A percentile compares a stretch with the other conserved stretches of the same genome.
Evolutionary conservation across 2,888 invertebrate species (phyloP).

Genomic region (Eupithecia insigniata): DNA sequence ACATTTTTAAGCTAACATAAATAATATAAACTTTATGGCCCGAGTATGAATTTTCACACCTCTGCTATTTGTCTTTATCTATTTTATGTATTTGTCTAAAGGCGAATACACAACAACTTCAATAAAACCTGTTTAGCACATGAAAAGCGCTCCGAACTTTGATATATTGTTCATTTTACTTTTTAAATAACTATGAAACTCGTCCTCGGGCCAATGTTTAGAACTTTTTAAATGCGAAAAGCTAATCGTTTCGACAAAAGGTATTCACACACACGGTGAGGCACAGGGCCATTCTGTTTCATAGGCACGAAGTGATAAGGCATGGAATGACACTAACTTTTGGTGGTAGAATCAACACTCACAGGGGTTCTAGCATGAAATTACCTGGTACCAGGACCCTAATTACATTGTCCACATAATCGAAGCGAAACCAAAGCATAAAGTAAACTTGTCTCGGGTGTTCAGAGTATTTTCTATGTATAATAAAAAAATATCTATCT

Average conservation of each 20-base stretch:
- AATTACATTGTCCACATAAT: neutral
- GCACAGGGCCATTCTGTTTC: neutral
- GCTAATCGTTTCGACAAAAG: neutral
- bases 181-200: neutral
- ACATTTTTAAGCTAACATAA: slow-evolving; percentile 19
- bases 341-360: neutral
- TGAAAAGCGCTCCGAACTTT: neutral
- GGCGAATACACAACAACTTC: neutral
- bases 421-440: neutral
- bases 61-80: too few species aligned
- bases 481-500: too few species aligned
- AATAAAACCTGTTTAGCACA: neutral
- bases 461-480: too few species aligned
- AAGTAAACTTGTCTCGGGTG: too few species aligned
- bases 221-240: neutral
- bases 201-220: neutral
- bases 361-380: neutral
- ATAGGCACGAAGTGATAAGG: neutral
- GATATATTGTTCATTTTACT: neutral
- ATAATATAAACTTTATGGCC: slow-evolving; percentile 1
- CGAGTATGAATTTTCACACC: neutral
- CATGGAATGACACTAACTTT: neutral
- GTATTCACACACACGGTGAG: neutral
- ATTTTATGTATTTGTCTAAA: too few species aligned
- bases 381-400: neutral